Base-by-base conservation (phyloP, 2,888 invertebrate genomes). In the Drosophila recens region DNA sequence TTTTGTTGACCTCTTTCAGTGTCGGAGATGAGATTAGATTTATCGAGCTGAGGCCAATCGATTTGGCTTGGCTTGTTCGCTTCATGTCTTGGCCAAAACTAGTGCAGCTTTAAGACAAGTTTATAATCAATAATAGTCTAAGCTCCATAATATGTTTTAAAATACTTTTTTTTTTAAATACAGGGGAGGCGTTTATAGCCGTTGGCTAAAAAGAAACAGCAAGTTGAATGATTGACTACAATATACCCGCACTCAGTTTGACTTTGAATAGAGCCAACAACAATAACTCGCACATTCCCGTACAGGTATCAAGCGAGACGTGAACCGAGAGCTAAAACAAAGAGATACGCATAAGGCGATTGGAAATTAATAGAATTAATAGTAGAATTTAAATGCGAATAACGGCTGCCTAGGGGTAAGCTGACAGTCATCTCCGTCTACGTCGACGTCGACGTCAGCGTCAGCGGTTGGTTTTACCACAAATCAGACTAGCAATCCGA, bases 281-380 rank as follows among this genome's bases (percentile, higher is more conserved):
- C 48, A 56, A 63, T 57, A 67, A 62, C 42, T 34, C 20, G 33
- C 33, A 53, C 30, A 46, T 61, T 53, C 46, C 62, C 42, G 66
- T 62, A 34, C 23, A 46, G 51, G 43, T 58, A 45, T 51, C 6
- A 36, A n/a, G 17, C 54, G 48, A 63, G 59, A 63, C 33, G 57
- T 49, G 27, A 64, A 46, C 75, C 62, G 53, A 56, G 27, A 66
- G 48, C 78, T 45, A 54, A 71, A 73, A 80, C 84, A 83, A 87
- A 80, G 71, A 69, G 66, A 46, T 72, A 69, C 71, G 63, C 75
- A 82, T 70, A 75, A 85, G 83, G 72, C 70, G 73, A 71, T 72
- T 87, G 69, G 68, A 80, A 85, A 79, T 80, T 74, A 69, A 86
- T 45, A 85, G 73, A 88, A 75, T 80, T 83, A 83, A 83, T 65